Base-by-base conservation (phyloP, 2,113 vertebrate genomes). In the Bufo gargarizans region DNA sequence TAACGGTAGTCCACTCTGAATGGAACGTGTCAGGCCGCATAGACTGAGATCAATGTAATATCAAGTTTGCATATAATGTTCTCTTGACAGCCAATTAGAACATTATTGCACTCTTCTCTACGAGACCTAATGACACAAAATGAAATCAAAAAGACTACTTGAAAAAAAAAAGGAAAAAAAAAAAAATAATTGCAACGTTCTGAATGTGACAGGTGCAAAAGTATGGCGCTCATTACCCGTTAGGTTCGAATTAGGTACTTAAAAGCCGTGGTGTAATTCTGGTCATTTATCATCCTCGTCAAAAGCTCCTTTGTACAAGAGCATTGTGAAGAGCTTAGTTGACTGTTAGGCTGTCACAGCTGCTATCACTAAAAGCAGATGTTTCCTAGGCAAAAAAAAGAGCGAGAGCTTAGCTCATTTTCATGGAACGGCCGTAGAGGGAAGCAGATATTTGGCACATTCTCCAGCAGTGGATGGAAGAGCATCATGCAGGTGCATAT, bases 221-320 rank as follows among this genome's bases (percentile, higher is more conserved):
- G 90, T 89, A 86, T 89, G 83, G 14, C 53, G 81, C 90, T 93
- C 90, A 93, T 94, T 92, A 92, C 81, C 58, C 88, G 63, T 78
- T 91, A 93, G 90, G 91, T 92, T 94, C 91, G 93, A 94, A 94
- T 91, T 91, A 94, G 92, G 86, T 91, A 89, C 93, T 94, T 95
- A 91, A 92, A 93, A 94, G 91, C 87, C 83, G 56, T 94, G 91
- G 92, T 90, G 91, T 94, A 95, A 95, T 96, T 95, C 94, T 92
- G 91, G 93, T 93, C 92, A 93, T 96, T 95, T 94, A 94, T 95
- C 94, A 94, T 93, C 89, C 90, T 92, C 79, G 91, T 95, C 92
- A 93, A 94, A 94, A 90, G 89, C 90, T 85, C 91, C 93, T 95
- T 95, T 93, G 91, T 94, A 93, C 88, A 91, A 93, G 14, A 92